Base-by-base conservation (phyloP, 2,888 invertebrate species). In the Orchestes rusci region DNA sequence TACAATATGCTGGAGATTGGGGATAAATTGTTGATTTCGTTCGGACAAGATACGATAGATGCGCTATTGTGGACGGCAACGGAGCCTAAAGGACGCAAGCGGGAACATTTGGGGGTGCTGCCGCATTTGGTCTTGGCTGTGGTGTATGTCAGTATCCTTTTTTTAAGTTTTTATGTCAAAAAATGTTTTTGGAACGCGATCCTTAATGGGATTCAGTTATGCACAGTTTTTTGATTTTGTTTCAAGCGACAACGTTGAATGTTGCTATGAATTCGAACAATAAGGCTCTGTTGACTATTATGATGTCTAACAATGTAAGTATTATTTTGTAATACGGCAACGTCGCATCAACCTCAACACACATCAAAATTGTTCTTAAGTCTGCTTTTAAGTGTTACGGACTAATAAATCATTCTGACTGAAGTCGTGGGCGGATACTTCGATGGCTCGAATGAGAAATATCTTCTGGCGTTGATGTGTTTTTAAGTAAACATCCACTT, bases 1-100 rank as follows among this genome's bases (percentile, higher is more conserved):
- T 99, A 93, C 69, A 99, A 99, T 67, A 99, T 99, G 95, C 72
- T 99, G 47, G 99, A 99, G 73, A 94, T 95, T 38, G 94, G 93
- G 10, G 99, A 99, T 70, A 76, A 94, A 52, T 71, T 99, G 53
- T 86, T 97, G 63, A 95, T 95, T 44, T 92, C 93, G 20, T 93
- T 95, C 71, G 96, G 97, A 1, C 95, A 99, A 71, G 99, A 99
- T 64, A 92, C 93, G 5, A 85, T 99, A 51, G 99, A 99, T 74
- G 92, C 97, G 2, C 71, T 99, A 32, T 91, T 96, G 64, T 97
- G 97, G 95, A 97, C 97, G 3, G 97, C 97, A 0, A 95, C 96
- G 4, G 97, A 99, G 66, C 91, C 93, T 1, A 76, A 86, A 59
- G 84, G 84, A 40, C 77, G 85, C 47, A 83, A 85, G 62, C 70